Percentiles rank a stretch among this genome's conserved stretches.
These are phyloP conservation scores for Pangasianodon gigas DNA, from an alignment of 2,113 vertebrate species.

Conservation along the genomic window DNA sequence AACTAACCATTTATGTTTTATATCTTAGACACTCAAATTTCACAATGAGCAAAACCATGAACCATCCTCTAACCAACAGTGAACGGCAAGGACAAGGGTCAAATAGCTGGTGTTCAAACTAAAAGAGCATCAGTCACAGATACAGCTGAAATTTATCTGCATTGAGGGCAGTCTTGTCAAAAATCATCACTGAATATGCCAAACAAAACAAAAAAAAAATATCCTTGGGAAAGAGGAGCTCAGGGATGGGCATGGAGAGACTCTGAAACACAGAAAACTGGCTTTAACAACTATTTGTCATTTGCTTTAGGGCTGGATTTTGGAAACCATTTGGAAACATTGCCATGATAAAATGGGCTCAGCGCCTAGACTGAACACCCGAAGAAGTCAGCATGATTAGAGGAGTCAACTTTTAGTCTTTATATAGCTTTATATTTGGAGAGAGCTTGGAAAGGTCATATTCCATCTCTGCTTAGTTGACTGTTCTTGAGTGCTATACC, in stretches of 20 bases:
- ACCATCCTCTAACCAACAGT: background rate
- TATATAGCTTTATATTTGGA: background rate
- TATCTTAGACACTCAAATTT: background rate
- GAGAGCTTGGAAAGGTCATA: background rate
- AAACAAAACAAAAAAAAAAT: background rate
- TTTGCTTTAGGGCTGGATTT: background rate
- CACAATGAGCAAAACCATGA: background rate
- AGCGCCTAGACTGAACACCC: background rate
- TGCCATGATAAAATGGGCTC: background rate
- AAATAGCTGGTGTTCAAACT: background rate
- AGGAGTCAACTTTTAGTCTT: background rate
- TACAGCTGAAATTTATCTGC: background rate
- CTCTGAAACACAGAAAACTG: background rate
- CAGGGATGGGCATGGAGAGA: background rate
- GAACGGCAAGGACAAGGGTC: slow-evolving; percentile 3
- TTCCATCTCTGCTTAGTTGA: background rate
- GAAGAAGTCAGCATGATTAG: background rate
- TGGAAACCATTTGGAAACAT: background rate
- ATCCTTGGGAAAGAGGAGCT: background rate
- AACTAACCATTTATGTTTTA: background rate
- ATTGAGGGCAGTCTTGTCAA: background rate
- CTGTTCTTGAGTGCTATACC: background rate
- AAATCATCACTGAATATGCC: slow-evolving; percentile 13
- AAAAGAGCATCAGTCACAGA: background rate
- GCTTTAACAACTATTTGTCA: background rate